A percentile compares a stretch with the other conserved stretches of the same genome.
These are phyloP conservation scores for Atherix ibis DNA, from an alignment of 2,888 invertebrate species.

Conservation along the genomic window DNA sequence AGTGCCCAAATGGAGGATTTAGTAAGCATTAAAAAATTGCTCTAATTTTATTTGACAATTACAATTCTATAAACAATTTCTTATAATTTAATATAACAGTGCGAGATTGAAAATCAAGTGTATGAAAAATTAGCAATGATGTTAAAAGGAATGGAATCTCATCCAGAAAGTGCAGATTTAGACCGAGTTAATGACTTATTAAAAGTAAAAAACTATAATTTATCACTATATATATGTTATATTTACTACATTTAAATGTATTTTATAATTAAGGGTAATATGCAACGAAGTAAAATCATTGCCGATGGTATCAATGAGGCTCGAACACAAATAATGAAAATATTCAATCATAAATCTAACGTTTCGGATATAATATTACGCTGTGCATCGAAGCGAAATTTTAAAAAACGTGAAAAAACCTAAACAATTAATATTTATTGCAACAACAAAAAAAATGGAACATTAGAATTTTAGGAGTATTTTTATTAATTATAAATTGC, in stretches of 20 bases:
- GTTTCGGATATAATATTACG: slow-evolving; percentile 80
- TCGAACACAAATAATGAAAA: slow-evolving; percentile 69
- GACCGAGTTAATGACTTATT: slow-evolving; percentile 43
- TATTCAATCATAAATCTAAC: slow-evolving; percentile 80
- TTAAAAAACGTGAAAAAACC: slow-evolving; percentile 73
- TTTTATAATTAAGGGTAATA: slow-evolving; percentile 58
- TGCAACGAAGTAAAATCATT: slow-evolving; percentile 85
- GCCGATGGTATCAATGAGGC: slow-evolving; percentile 85
- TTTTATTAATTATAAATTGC: no score
- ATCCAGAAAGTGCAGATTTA: slow-evolving; percentile 34
- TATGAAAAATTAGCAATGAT: slow-evolving; percentile 27
- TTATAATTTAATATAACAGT: slow-evolving; percentile 16
- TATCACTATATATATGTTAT: not conserved
- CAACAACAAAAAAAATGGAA: not conserved
- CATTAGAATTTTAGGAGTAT: no score
- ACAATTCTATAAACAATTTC: slow-evolving; percentile 1
- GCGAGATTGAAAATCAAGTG: slow-evolving; percentile 36
- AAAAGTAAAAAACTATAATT: slow-evolving; percentile 34
- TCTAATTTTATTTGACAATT: not conserved
- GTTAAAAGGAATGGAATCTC: slow-evolving; percentile 33
- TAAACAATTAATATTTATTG: slow-evolving; percentile 15
- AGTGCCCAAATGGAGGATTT: slow-evolving; percentile 87
- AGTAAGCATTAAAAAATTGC: no score
- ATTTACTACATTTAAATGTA: slow-evolving; percentile 1
- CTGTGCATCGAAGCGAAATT: slow-evolving; percentile 81